These are phyloP conservation scores for Watersipora subatra DNA, from an alignment of 1,140 invertebrate species.

Conservation along the genomic window DNA sequence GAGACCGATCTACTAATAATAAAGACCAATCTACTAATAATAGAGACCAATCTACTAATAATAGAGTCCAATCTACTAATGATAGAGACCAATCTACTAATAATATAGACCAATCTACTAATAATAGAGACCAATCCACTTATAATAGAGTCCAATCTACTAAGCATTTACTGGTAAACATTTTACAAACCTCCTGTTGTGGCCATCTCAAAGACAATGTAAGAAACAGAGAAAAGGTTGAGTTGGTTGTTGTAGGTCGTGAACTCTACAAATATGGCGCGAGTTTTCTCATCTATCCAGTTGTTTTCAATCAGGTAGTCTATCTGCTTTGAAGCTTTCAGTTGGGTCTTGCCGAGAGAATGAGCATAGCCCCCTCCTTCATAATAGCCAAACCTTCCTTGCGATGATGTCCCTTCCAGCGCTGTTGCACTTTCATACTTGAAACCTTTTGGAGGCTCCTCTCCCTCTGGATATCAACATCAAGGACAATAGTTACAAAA, in stretches of 20 bases:
- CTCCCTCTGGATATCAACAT: neutral
- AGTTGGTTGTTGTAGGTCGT: constrained; percentile 39
- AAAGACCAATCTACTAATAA: too few species aligned
- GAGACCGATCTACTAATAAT: too few species aligned
- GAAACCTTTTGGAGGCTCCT: neutral
- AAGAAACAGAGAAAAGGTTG: constrained; percentile 4
- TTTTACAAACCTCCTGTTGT: constrained; percentile 28
- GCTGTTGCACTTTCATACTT: neutral
- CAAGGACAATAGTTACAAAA: neutral
- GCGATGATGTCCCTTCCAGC: neutral
- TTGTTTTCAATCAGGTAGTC: constrained; percentile 19
- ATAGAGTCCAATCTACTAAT: too few species aligned
- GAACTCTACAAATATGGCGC: constrained; percentile 42
- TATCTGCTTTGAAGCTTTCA: neutral
- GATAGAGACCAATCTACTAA: too few species aligned
- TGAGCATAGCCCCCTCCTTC: constrained; percentile 41
- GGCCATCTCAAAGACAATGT: constrained; percentile 28
- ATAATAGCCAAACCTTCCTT: constrained; percentile 17
- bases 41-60: too few species aligned
- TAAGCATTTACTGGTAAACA: too few species aligned
- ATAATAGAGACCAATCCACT: too few species aligned
- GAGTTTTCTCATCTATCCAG: constrained; percentile 41
- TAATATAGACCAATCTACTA: too few species aligned
- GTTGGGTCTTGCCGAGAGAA: constrained; percentile 19
- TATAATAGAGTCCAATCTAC: too few species aligned